Evolutionary conservation across 2,113 vertebrate genomes (phyloP), one percentile per base, ranked within the genome.

Genomic region (Cololabis saira): DNA sequence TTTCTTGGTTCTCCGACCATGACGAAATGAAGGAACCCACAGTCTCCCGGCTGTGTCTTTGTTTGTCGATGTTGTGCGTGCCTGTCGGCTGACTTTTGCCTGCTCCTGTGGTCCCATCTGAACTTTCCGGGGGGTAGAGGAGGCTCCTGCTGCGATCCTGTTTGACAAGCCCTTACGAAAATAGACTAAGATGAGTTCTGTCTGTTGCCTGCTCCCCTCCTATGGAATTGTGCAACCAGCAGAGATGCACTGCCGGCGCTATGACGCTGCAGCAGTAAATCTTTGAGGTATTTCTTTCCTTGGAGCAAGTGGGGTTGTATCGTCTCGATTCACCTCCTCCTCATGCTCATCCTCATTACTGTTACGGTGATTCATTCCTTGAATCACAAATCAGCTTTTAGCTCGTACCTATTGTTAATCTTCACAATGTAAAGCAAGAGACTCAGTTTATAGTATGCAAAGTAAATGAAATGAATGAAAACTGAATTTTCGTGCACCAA

Each of bases 131-230:
- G 74, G 74, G 80, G 74, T 71, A 78, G 58, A 70, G 67, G 22
- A 76, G 48, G 54, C 76, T 84, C 75, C 74, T 60, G 65, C 79
- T 83, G 76, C 40, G 75, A 56, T 76, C 42, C 45, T 56, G 74
- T 79, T 79, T 81, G 83, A 85, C 83, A 78, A 74, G 66, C 37
- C 30, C 41, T 62, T 67, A 82, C 78, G 51, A 78, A 90, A 87
- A 90, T 89, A 88, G 78, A 59, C 50, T 56, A 68, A 50, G 61
- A 27, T 27, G 24, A 27, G 24, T 64, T 67, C 61, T 63, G 74
- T 86, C 60, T 71, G 61, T 67, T 52, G 72, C 74, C 74, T 74
- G 60, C 62, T 50, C 37, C 53, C 51, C 42, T 67, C 68, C 66
- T 61, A 81, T 81, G 42, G 60, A 82, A 75, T 22, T 61, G 40